These are phyloP conservation scores for Oreortyx pictus DNA, from an alignment of 2,797 vertebrate genomes.

Conservation along the genomic window DNA sequence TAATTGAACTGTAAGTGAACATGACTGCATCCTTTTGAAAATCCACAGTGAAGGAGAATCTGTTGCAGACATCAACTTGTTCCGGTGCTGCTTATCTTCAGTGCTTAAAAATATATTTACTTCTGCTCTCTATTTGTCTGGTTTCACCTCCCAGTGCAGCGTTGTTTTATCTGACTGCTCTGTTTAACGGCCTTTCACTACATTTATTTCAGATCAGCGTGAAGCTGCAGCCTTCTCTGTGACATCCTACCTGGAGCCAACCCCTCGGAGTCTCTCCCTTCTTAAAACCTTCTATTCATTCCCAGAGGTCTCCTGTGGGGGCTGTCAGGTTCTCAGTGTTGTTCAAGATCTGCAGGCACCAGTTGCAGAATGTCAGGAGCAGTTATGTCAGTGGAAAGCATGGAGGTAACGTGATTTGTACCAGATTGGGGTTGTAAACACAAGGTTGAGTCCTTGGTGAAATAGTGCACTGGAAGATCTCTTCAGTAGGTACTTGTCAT, in stretches of 20 bases:
- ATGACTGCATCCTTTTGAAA: neutral
- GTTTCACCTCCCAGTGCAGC: neutral
- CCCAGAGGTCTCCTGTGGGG: neutral
- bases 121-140: neutral
- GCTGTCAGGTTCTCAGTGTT: neutral
- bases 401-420: neutral
- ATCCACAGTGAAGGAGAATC: neutral
- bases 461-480: neutral
- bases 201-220: neutral
- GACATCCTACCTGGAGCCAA: neutral
- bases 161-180: neutral
- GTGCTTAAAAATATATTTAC: neutral
- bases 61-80: neutral
- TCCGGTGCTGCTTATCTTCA: neutral
- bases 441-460: neutral
- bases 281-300: neutral
- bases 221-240: neutral
- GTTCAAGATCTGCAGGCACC: neutral
- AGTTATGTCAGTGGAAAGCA: neutral
- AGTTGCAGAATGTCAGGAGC: neutral
- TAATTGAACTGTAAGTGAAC: neutral
- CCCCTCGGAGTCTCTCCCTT: neutral
- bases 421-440: neutral
- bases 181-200: neutral
- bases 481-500: neutral